Percentiles rank a stretch among this genome's conserved stretches.
Conservation (phyloP, 1,140 invertebrate species). For the Aphelinus certus region DNA sequence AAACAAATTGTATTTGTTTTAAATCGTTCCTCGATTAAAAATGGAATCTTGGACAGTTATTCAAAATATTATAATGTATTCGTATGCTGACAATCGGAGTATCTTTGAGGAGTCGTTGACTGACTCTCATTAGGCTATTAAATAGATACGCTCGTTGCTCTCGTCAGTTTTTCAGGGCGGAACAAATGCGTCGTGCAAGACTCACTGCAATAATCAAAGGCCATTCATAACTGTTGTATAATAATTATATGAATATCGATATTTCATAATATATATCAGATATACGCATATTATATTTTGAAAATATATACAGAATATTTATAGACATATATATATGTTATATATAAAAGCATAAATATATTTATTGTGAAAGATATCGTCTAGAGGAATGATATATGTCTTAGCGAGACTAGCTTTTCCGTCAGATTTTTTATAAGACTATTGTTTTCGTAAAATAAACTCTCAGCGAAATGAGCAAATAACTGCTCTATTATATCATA, state of each 20-base stretch:
- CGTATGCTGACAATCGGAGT: no score
- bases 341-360: conserved; percentile 44
- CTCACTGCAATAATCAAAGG: conserved; percentile 60
- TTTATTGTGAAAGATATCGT: conserved; percentile 47
- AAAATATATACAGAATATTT: conserved; percentile 20
- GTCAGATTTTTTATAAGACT: conserved; percentile 30
- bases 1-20: no score
- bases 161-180: conserved; percentile 30
- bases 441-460: conserved; percentile 10
- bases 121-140: not conserved
- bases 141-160: not conserved
- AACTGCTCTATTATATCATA: conserved; percentile 20
- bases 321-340: conserved; percentile 2
- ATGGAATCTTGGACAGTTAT: no score
- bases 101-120: not conserved
- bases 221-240: conserved; percentile 57
- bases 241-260: conserved; percentile 43
- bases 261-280: conserved; percentile 33
- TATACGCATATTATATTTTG: conserved; percentile 36
- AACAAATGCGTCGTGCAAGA: conserved; percentile 48
- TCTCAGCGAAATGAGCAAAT: not conserved
- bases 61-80: no score
- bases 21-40: no score
- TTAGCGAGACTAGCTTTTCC: conserved; percentile 20
- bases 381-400: not conserved